Base-by-base conservation (phyloP, 23 tunicate genomes). In the Styela clava region DNA sequence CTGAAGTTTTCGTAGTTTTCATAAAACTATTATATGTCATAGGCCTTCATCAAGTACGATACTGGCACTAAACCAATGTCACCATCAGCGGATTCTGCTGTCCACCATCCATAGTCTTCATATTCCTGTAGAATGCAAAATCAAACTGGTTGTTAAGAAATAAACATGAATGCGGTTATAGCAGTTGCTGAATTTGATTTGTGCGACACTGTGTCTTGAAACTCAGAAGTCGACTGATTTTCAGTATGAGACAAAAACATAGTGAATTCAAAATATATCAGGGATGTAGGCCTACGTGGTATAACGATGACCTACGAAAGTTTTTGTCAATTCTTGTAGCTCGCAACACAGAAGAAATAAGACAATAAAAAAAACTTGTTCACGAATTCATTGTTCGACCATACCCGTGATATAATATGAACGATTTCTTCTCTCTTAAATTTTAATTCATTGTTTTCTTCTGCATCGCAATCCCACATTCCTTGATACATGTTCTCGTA, bases 71-170 rank as follows among this genome's bases (percentile, higher is more conserved):
- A 69, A 1, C 98, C 98, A 29, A 88, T 71, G 31, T 76, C 81
- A 3, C 70, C 79, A 31, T 78, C 69, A 9, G 74, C 62, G 33
- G 24, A 74, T 61, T 85, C 81, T 74, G 89, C 98, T 22, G 81
- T 69, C 98, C 98, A 93, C 98, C 98, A 93, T 1, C 98, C 98
- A 61, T 81, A 65, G 61, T 65, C 63, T 33, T 93, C 98, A 70
- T 87, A 83, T 35, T 93, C 98, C 98, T 92, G 35, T 26, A 77
- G 3, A 33, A 56, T 25, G 3, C 68, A 21, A 27, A 26, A n/a
- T 24, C n/a, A n/a, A n/a, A n/a, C n/a, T n/a, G n/a, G n/a, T n/a
- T n/a, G n/a, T n/a, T 16, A 25, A 20, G 16, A n/a, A n/a, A n/a
- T n/a, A n/a, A n/a, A n/a, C n/a, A n/a, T n/a, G n/a, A n/a, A n/a